A percentile compares a stretch with the other conserved stretches of the same genome.
These are phyloP conservation scores for Microcebus jonahi DNA, from an alignment of 2,113 vertebrate species.

Conservation along the genomic window DNA sequence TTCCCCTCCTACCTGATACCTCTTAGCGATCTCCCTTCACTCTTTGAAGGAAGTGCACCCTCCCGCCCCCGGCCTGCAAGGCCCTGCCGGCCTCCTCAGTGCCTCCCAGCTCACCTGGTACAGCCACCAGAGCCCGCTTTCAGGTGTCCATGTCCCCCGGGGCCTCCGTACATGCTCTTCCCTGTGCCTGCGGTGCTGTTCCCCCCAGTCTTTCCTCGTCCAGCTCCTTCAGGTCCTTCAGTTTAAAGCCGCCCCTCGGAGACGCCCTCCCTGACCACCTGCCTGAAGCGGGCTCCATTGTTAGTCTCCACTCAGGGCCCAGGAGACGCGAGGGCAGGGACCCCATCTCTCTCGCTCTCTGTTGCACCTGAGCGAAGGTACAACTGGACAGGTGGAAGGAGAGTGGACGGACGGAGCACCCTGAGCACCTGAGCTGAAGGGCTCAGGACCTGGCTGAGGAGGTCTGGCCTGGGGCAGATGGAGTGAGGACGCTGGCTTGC, in stretches of 20 bases:
- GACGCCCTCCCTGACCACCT: not conserved
- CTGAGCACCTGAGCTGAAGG: fast-evolving
- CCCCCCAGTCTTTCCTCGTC: not conserved
- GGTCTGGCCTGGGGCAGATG: fast-evolving
- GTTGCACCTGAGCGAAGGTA: not conserved
- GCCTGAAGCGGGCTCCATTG: fast-evolving
- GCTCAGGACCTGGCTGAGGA: fast-evolving
- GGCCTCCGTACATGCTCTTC: fast-evolving
- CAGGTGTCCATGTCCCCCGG: not conserved
- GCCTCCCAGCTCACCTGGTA: not conserved
- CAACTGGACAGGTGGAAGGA: fast-evolving
- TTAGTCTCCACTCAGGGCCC: not conserved
- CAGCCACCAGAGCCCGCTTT: not conserved
- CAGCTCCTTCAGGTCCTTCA: not conserved
- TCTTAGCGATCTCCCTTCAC: too few species aligned
- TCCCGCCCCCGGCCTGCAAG: not conserved
- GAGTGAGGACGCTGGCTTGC: fast-evolving
- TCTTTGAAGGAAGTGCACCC: not conserved
- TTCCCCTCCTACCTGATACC: not conserved
- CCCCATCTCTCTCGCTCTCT: not conserved
- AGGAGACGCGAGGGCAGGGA: not conserved
- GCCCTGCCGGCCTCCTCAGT: not conserved
- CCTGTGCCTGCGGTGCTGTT: not conserved
- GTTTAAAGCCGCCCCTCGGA: not conserved
- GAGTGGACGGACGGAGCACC: fast-evolving